These are phyloP conservation scores for Eumacrocentrus americanus DNA, from an alignment of 2,888 invertebrate genomes.

Conservation along the genomic window DNA sequence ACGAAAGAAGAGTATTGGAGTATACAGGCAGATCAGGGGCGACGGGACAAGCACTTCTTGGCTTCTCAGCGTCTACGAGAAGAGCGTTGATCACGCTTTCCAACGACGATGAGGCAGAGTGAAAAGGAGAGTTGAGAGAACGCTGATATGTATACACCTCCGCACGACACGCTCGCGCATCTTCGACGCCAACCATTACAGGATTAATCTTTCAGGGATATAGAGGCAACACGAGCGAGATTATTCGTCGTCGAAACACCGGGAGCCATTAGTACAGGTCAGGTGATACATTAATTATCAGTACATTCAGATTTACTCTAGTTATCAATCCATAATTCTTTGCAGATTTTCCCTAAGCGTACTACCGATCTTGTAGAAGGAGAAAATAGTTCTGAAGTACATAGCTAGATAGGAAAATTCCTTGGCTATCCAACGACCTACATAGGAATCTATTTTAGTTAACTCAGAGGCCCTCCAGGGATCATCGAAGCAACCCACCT, in stretches of 20 bases:
- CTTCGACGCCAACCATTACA: constrained; percentile 43
- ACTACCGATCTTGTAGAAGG: too few species aligned
- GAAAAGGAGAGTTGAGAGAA: constrained; percentile 19
- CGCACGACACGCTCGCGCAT: constrained; percentile 49
- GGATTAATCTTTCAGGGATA: constrained; percentile 52
- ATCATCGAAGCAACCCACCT: too few species aligned
- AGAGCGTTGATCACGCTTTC: too few species aligned
- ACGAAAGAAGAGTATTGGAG: not conserved
- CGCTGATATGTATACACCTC: constrained; percentile 45
- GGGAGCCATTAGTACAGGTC: constrained; percentile 25
- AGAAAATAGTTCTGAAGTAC: too few species aligned
- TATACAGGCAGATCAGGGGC: constrained; percentile 25
- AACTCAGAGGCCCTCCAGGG: too few species aligned
- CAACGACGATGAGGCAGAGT: constrained; percentile 33
- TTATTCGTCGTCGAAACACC: constrained; percentile 23
- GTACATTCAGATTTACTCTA: constrained; percentile 20
- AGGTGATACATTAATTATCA: constrained; percentile 30
- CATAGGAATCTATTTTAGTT: too few species aligned
- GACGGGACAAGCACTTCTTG: constrained; percentile 34
- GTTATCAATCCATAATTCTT: not conserved
- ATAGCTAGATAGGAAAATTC: too few species aligned
- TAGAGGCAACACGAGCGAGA: constrained; percentile 16
- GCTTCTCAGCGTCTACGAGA: constrained; percentile 38
- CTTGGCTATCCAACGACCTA: too few species aligned
- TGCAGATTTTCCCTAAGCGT: too few species aligned